phyloP scores from a whole-genome alignment of 2,113 vertebrate genomes.

The Myotis davidii region DNA sequence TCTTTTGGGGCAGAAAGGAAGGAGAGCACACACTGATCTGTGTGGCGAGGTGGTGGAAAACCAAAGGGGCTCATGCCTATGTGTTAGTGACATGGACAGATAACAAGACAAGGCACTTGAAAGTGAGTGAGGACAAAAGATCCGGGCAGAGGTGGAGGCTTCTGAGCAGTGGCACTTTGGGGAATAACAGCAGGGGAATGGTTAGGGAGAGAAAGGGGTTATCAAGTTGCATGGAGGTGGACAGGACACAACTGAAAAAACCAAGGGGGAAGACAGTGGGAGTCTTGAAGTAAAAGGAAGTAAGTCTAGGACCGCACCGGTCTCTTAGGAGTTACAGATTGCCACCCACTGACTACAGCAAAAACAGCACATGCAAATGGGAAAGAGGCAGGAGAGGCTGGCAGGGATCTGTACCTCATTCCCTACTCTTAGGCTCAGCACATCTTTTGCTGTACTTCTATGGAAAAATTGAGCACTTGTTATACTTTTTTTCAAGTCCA shows the following conservation, averaged over 20 bases:
- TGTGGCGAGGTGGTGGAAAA: background rate
- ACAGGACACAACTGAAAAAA: background rate
- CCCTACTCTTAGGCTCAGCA: background rate
- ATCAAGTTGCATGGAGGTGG: background rate
- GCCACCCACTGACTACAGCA: background rate
- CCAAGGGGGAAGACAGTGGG: background rate
- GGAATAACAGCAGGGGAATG: background rate
- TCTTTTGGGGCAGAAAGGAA: background rate
- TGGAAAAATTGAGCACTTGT: background rate
- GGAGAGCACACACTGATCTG: background rate
- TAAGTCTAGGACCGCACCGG: background rate
- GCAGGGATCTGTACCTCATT: background rate
- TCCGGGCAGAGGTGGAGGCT: background rate
- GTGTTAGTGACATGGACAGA: background rate
- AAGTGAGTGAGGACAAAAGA: background rate
- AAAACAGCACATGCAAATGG: background rate
- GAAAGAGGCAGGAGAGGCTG: background rate
- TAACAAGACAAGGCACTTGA: background rate
- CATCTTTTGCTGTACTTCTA: background rate
- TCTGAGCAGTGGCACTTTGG: background rate
- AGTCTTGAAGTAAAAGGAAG: background rate
- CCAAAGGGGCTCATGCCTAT: background rate
- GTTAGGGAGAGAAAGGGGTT: background rate
- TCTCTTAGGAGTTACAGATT: background rate
- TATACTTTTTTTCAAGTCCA: background rate